These are phyloP conservation scores for Conger conger DNA, from an alignment of 2,113 vertebrate genomes.

Conservation along the genomic window DNA sequence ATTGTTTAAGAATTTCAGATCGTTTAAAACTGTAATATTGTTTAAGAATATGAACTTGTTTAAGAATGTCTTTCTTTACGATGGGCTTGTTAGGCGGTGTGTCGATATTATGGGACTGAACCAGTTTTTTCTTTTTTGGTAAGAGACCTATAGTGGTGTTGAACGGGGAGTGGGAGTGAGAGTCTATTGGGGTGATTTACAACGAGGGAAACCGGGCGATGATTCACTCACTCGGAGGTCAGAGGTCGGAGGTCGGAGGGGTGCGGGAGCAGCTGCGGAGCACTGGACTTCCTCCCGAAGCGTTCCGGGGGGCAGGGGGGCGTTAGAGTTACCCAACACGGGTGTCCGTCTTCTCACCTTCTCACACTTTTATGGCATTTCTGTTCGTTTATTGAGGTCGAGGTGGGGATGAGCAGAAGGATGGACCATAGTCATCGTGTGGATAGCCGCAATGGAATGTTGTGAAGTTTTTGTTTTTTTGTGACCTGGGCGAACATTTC, in stretches of 20 bases:
- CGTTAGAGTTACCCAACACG: background rate
- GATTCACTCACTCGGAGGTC: background rate
- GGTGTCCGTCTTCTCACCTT: no score
- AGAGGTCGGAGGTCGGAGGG: background rate
- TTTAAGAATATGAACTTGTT: no score
- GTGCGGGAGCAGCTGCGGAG: background rate
- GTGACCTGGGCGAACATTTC: no score
- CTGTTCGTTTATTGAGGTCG: background rate
- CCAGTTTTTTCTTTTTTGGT: background rate
- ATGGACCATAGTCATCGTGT: no score
- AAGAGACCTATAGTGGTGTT: background rate
- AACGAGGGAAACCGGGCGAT: background rate
- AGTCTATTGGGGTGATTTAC: background rate
- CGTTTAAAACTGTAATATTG: no score
- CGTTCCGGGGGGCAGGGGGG: background rate
- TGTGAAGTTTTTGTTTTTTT: no score
- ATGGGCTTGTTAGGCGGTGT: background rate
- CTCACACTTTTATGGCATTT: background rate
- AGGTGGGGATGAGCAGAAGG: no score
- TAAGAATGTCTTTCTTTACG: no score
- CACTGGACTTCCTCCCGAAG: background rate
- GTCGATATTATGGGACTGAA: background rate
- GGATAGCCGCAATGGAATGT: no score
- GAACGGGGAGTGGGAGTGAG: background rate
- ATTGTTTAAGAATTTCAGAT: no score